These are phyloP conservation scores for Lordiphosa stackelbergi DNA, from an alignment of 1,140 invertebrate genomes.

Conservation along the genomic window DNA sequence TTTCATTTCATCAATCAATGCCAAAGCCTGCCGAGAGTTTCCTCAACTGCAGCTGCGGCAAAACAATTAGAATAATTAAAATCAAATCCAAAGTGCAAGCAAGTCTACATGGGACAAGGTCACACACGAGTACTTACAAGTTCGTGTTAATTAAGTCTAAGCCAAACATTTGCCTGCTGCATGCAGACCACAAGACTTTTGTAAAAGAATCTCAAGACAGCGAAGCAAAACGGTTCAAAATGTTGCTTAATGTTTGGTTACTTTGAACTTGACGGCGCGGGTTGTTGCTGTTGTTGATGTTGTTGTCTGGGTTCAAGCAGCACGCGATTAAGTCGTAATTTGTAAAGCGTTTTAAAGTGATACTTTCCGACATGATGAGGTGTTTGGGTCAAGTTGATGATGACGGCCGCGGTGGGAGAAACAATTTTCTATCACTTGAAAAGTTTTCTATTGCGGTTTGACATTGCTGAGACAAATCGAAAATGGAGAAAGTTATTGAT, in stretches of 20 bases:
- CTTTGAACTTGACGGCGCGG: slow-evolving; percentile 41
- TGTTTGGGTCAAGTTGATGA: slow-evolving; percentile 64
- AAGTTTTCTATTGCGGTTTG: too few relatives aligned
- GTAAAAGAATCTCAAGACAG: slow-evolving; percentile 42
- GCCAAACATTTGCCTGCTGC: slow-evolving; percentile 25
- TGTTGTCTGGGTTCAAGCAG: slow-evolving; percentile 47
- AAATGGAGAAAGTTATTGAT: slow-evolving; percentile 18
- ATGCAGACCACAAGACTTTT: too few relatives aligned
- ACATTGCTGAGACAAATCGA: neutral
- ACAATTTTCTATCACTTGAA: slow-evolving; percentile 33
- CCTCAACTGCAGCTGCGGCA: slow-evolving; percentile 14
- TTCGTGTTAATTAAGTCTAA: slow-evolving; percentile 51
- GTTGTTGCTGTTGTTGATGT: slow-evolving; percentile 36
- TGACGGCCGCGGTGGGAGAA: slow-evolving; percentile 19
- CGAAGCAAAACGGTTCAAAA: slow-evolving; percentile 22
- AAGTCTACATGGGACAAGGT: slow-evolving; percentile 29
- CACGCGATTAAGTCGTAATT: slow-evolving; percentile 69
- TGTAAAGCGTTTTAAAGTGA: slow-evolving; percentile 59
- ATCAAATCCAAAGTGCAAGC: slow-evolving; percentile 6
- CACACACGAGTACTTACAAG: slow-evolving; percentile 18
- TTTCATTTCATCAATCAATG: slow-evolving; percentile 62
- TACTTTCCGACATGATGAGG: slow-evolving; percentile 46
- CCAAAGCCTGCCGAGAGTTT: slow-evolving; percentile 13
- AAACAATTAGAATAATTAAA: slow-evolving; percentile 63
- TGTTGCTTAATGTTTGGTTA: slow-evolving; percentile 28